Evolutionary conservation across 2,888 invertebrate genomes (phyloP).

Genomic region (Hoplodrina ambigua): DNA sequence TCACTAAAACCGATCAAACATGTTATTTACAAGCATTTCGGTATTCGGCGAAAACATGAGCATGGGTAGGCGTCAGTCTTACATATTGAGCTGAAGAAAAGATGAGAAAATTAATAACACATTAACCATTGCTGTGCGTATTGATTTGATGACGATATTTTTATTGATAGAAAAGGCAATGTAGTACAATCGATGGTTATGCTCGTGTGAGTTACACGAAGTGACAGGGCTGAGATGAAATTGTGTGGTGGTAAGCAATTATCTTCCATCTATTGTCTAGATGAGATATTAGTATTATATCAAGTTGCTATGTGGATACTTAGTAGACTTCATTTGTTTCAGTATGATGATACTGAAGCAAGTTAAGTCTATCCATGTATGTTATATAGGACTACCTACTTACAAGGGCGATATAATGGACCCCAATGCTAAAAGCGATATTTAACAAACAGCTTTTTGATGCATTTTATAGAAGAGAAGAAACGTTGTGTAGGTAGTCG

Average conservation of each 20-base stretch:
- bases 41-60: slow-evolving; percentile 32
- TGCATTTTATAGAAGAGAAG: neutral
- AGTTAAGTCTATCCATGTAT: slow-evolving; percentile 17
- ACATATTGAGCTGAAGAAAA: slow-evolving; percentile 16
- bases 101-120: slow-evolving; percentile 3
- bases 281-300: slow-evolving; percentile 52
- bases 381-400: too few species aligned
- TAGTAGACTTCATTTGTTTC: slow-evolving; percentile 20
- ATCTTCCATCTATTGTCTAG: slow-evolving; percentile 73
- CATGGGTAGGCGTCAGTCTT: slow-evolving; percentile 34
- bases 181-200: slow-evolving; percentile 48
- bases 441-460: too few species aligned
- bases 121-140: slow-evolving; percentile 40
- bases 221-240: slow-evolving; percentile 47
- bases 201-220: slow-evolving; percentile 53
- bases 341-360: neutral
- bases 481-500: neutral
- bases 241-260: slow-evolving; percentile 72
- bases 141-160: slow-evolving; percentile 9
- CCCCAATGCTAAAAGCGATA: too few species aligned
- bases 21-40: slow-evolving; percentile 47
- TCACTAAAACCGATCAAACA: slow-evolving; percentile 33
- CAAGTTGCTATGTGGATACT: slow-evolving; percentile 28
- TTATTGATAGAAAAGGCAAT: slow-evolving; percentile 54
- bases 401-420: too few species aligned